Conservation (phyloP, 37 sponge, comb jelly and placozoan genomes). For the Bolinopsis microptera region DNA sequence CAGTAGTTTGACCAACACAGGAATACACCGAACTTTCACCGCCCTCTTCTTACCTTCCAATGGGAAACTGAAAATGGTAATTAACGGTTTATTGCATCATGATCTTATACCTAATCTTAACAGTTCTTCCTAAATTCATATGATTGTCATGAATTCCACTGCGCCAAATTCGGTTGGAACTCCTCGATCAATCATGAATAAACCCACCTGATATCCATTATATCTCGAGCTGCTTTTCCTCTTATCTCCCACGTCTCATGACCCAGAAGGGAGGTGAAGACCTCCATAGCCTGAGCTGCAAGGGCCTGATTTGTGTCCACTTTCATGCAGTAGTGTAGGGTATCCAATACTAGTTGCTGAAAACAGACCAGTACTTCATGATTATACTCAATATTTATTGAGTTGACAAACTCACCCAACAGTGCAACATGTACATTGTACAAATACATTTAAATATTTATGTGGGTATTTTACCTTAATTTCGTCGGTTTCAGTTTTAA, state of each 20-base stretch:
- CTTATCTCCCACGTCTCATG: conserved; percentile 66
- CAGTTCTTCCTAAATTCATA: too few species aligned
- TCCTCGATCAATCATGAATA: background rate
- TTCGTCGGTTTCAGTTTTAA: conserved; percentile 67
- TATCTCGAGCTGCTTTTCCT: conserved; percentile 84
- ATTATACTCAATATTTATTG: too few species aligned
- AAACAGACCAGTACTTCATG: background rate
- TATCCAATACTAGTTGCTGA: conserved; percentile 78
- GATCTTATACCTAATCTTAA: too few species aligned
- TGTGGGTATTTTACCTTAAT: conserved; percentile 37
- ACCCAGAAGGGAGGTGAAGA: conserved; percentile 69
- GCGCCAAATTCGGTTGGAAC: too few species aligned
- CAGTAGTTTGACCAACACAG: conserved; percentile 72
- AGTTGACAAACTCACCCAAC: background rate
- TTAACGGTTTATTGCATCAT: too few species aligned
- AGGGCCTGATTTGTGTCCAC: conserved; percentile 79
- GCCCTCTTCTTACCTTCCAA: conserved; percentile 78
- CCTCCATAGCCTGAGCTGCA: conserved; percentile 72
- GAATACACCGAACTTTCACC: conserved; percentile 66
- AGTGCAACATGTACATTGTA: background rate
- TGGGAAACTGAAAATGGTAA: conserved; percentile 71
- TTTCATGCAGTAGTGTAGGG: conserved; percentile 87
- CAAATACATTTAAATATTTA: too few species aligned
- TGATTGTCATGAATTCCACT: too few species aligned
- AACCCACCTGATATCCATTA: conserved; percentile 77